Conservation (phyloP, 2,113 vertebrate genomes). For the Cyprinodon tularosa region DNA sequence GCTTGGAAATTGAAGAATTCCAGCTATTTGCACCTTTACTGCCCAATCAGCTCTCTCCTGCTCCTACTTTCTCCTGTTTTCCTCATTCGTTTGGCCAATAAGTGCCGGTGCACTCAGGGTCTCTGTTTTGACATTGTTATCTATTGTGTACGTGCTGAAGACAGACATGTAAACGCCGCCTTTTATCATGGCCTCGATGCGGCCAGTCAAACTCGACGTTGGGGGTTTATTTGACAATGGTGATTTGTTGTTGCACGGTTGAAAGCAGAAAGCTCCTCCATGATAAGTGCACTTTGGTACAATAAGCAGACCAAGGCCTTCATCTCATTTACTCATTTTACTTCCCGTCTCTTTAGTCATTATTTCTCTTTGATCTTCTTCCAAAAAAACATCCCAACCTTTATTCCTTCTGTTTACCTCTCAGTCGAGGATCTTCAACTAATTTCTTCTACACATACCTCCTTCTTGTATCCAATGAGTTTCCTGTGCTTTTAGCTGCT, state of each 20-base stretch:
- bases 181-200: constrained; percentile 57
- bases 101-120: constrained; percentile 32
- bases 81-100: constrained; percentile 59
- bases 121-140: constrained; percentile 70
- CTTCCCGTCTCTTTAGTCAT: constrained; percentile 48
- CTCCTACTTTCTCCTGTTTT: constrained; percentile 25
- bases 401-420: constrained; percentile 61
- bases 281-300: constrained; percentile 33
- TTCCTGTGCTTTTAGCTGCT: constrained; percentile 15
- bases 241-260: constrained; percentile 62
- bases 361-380: constrained; percentile 60
- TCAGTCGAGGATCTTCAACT: constrained; percentile 27
- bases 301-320: constrained; percentile 38
- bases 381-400: constrained; percentile 38
- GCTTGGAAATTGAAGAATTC: constrained; percentile 31
- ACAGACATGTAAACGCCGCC: constrained; percentile 53
- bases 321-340: constrained; percentile 53
- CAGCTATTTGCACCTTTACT: constrained; percentile 5
- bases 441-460: constrained; percentile 24
- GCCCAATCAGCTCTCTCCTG: background rate
- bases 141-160: constrained; percentile 55
- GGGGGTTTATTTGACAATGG: constrained; percentile 66
- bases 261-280: constrained; percentile 16
- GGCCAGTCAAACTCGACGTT: constrained; percentile 26
- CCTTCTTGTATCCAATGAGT: constrained; percentile 9